Conservation (phyloP, 2,797 vertebrate species). For the Aldrovandia affinis region DNA sequence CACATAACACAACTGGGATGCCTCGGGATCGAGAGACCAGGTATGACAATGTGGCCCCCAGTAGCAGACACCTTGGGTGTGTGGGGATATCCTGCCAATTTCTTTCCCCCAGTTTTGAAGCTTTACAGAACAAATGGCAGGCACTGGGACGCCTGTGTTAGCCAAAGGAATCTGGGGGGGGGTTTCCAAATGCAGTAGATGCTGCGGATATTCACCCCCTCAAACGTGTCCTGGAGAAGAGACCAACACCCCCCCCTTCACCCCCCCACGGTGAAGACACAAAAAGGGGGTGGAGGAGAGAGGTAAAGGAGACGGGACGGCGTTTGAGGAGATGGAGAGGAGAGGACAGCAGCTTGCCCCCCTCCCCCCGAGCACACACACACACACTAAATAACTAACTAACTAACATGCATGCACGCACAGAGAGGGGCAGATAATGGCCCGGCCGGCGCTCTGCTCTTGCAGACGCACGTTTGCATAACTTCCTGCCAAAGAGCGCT, state of each 20-base stretch:
- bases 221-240: not conserved
- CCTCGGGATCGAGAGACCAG: constrained; percentile 39
- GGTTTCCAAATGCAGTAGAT: not conserved
- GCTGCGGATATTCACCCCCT: not conserved
- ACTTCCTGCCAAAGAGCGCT: constrained; percentile 75
- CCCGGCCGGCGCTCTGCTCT: constrained; percentile 70
- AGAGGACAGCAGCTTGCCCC: no score
- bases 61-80: not conserved
- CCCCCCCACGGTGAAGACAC: no score
- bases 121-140: not conserved
- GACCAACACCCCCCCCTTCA: no score
- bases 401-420: no score
- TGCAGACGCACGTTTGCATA: constrained; percentile 73
- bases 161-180: not conserved
- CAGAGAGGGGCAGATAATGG: constrained; percentile 69
- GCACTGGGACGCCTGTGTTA: not conserved
- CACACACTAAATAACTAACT: no score
- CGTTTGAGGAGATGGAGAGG: constrained; percentile 32
- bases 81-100: not conserved
- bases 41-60: not conserved
- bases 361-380: no score
- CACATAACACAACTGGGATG: constrained; percentile 50
- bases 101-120: not conserved
- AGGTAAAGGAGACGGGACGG: constrained; percentile 33
- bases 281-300: constrained; percentile 6